phyloP scores from a whole-genome alignment of 2,888 invertebrate genomes.

The Gisinianus flammeolus region DNA sequence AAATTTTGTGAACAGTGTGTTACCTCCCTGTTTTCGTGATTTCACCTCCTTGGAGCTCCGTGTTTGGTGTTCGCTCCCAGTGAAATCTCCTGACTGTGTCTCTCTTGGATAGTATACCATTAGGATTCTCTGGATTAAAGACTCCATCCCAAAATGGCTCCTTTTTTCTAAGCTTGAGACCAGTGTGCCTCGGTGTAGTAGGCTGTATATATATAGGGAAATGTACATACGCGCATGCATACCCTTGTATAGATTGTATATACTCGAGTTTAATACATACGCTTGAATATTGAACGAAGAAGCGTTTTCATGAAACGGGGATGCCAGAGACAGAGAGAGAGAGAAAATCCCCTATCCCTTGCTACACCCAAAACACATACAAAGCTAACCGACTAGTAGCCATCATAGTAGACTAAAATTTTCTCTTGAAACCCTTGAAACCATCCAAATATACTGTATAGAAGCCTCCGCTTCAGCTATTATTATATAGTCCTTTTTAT shows the following conservation, averaged over 20 bases:
- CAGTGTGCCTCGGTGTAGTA: background rate
- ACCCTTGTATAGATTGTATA: background rate
- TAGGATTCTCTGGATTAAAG: too few relatives aligned
- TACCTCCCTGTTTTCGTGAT: too few relatives aligned
- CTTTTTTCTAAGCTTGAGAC: too few relatives aligned
- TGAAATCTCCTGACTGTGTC: too few relatives aligned
- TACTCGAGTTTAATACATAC: background rate
- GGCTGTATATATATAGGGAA: background rate
- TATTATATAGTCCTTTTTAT: conserved; percentile 39
- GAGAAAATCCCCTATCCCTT: background rate
- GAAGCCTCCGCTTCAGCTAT: conserved; percentile 2
- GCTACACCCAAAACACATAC: conserved; percentile 14
- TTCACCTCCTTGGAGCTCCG: too few relatives aligned
- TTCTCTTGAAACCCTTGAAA: background rate
- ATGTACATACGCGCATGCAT: background rate
- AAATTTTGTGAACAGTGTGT: too few relatives aligned
- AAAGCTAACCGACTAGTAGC: background rate
- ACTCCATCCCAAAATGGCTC: too few relatives aligned
- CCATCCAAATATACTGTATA: too few relatives aligned
- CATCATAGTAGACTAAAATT: background rate
- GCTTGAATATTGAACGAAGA: background rate
- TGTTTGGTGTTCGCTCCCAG: too few relatives aligned
- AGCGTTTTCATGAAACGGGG: background rate
- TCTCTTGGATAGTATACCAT: too few relatives aligned
- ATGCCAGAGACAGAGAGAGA: background rate